phyloP scores from a whole-genome alignment of 2,888 invertebrate species.

The Philopedon plagiatum region DNA sequence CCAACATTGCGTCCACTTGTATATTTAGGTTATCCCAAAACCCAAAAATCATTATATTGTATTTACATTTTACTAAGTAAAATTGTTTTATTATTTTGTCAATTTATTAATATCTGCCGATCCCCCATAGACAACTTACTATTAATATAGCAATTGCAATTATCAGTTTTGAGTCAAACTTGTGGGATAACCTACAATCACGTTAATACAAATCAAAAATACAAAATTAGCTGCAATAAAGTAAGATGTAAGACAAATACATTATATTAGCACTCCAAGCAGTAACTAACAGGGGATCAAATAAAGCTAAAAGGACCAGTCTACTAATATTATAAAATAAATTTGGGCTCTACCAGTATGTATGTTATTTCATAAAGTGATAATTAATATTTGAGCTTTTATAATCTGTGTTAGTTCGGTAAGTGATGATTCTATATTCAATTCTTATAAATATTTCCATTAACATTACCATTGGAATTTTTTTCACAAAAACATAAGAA shows the following conservation, averaged over 20 bases:
- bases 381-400: too few species aligned
- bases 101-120: conserved; percentile 19
- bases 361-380: too few species aligned
- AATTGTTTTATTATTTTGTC: neutral
- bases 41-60: conserved; percentile 13
- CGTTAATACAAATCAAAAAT: conserved; percentile 36
- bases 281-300: conserved; percentile 62
- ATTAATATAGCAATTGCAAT: conserved; percentile 26
- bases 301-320: conserved; percentile 53
- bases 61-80: conserved; percentile 27
- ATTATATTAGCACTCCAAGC: conserved; percentile 70
- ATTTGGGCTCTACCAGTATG: too few species aligned
- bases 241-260: conserved; percentile 48
- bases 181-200: conserved; percentile 41
- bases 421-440: too few species aligned
- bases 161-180: conserved; percentile 34
- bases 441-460: too few species aligned
- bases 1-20: conserved; percentile 5
- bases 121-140: conserved; percentile 26
- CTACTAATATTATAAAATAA: conserved; percentile 12
- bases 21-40: conserved; percentile 40
- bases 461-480: too few species aligned
- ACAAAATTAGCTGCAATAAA: conserved; percentile 48
- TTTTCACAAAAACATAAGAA: too few species aligned
- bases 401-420: too few species aligned